Conservation (phyloP, 1,140 invertebrate genomes). For the Macrobrachium nipponense region DNA sequence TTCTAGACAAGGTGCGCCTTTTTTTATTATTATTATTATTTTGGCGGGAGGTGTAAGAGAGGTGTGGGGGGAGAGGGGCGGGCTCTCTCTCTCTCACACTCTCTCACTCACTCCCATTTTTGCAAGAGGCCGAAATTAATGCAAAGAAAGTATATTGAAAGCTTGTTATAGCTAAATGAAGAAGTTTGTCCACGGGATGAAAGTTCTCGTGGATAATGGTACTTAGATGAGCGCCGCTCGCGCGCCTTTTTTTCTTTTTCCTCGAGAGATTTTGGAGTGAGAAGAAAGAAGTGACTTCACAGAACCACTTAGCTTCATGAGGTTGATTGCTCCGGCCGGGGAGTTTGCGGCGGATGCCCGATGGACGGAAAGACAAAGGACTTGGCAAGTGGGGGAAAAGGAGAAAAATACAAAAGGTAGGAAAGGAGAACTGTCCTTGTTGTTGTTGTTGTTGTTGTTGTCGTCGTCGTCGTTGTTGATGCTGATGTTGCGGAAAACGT, state of each 20-base stretch:
- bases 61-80: not conserved
- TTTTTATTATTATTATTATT: slow-evolving; percentile 46
- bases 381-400: not conserved
- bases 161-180: slow-evolving; percentile 62
- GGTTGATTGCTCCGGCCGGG: slow-evolving; percentile 34
- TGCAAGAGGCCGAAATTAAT: slow-evolving; percentile 48
- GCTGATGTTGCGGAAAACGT: too few species aligned
- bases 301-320: slow-evolving; percentile 50
- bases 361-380: slow-evolving; percentile 2
- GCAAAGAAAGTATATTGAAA: slow-evolving; percentile 62
- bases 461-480: too few species aligned
- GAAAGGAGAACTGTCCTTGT: not conserved
- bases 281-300: slow-evolving; percentile 52
- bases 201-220: slow-evolving; percentile 58
- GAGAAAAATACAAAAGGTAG: not conserved
- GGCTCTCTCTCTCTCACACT: too few species aligned
- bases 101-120: slow-evolving; percentile 33
- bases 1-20: slow-evolving; percentile 48
- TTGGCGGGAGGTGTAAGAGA: slow-evolving; percentile 47
- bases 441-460: too few species aligned
- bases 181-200: slow-evolving; percentile 57
- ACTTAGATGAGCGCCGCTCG: slow-evolving; percentile 50
- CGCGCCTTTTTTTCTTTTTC: slow-evolving; percentile 16
- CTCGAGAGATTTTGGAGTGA: slow-evolving; percentile 35
- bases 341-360: not conserved